These are phyloP conservation scores for Odontothrips loti DNA, from an alignment of 2,888 invertebrate species.

Conservation along the genomic window DNA sequence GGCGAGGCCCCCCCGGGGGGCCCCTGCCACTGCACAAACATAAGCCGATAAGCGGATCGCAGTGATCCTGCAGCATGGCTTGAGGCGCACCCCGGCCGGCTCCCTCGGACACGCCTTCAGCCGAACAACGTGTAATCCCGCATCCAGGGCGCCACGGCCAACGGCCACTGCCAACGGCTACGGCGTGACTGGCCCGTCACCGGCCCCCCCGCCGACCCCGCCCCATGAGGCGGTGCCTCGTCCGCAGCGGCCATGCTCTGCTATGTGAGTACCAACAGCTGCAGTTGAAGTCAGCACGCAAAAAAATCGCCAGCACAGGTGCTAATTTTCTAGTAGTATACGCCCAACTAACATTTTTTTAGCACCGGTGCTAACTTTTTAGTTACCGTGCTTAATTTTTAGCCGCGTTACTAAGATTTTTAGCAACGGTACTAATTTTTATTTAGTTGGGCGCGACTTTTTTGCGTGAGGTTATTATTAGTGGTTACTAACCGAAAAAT, in stretches of 20 bases:
- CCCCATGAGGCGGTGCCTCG: background rate
- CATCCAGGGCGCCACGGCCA: background rate
- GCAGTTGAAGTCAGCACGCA: too few species aligned
- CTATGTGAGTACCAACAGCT: conserved; percentile 4
- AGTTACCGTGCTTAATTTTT: too few species aligned
- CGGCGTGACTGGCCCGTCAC: background rate
- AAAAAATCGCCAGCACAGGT: too few species aligned
- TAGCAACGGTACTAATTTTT: too few species aligned
- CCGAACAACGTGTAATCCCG: too few species aligned
- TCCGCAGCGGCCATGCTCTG: background rate
- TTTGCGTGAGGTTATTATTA: too few species aligned
- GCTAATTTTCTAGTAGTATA: too few species aligned
- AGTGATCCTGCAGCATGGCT: background rate
- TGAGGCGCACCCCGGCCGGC: background rate
- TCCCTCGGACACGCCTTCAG: background rate
- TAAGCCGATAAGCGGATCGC: conserved; percentile 5
- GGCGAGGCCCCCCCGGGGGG: background rate
- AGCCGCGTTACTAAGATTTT: too few species aligned
- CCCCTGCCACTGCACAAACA: background rate
- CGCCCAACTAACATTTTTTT: too few species aligned
- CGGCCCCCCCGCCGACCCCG: background rate
- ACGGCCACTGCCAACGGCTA: background rate
- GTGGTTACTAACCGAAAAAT: too few species aligned
- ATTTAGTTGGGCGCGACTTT: too few species aligned
- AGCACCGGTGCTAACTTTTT: too few species aligned